phyloP scores from a whole-genome alignment of 1,140 invertebrate genomes.

The Sipha flava region DNA sequence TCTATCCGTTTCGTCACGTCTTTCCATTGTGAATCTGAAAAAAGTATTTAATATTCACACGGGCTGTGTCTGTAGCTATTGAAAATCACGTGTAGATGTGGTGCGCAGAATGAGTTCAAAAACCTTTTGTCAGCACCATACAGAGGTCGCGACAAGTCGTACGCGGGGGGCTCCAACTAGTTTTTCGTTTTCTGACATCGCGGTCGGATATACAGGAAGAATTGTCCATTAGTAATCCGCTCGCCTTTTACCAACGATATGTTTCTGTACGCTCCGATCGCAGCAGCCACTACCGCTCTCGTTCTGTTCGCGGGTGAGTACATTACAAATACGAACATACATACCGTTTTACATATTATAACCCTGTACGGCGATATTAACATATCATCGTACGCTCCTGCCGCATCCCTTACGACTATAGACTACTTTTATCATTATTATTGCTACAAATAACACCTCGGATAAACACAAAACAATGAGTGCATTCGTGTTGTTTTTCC shows the following conservation, averaged over 20 bases:
- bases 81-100: background rate
- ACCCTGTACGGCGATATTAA: background rate
- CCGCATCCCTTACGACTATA: too few relatives aligned
- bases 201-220: background rate
- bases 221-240: background rate
- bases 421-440: too few relatives aligned
- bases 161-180: background rate
- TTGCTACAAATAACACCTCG: too few relatives aligned
- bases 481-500: too few relatives aligned
- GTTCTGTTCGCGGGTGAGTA: constrained; percentile 7
- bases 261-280: background rate
- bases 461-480: too few relatives aligned
- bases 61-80: too few relatives aligned
- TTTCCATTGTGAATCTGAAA: background rate
- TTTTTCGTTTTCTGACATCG: background rate
- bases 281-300: background rate
- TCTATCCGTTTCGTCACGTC: background rate
- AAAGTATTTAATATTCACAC: background rate
- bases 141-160: constrained; percentile 28
- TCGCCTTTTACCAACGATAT: constrained; percentile 21
- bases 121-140: constrained; percentile 10
- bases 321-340: background rate
- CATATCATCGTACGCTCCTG: background rate
- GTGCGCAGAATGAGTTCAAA: background rate
- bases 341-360: background rate